Base-by-base conservation (phyloP, 2,888 invertebrate species). In the Archaeoteleia sp. region DNA sequence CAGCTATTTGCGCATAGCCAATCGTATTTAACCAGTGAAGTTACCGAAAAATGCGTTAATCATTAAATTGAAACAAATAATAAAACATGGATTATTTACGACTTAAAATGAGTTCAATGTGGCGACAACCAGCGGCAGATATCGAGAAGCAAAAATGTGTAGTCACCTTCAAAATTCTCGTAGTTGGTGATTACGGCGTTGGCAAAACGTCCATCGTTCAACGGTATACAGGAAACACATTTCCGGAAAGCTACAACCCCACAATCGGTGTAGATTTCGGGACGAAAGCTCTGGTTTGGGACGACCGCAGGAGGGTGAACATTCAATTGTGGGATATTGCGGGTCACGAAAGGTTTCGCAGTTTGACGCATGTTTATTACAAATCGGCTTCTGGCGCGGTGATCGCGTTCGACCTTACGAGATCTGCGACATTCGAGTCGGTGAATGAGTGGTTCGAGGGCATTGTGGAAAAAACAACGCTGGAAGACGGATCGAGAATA, bases 131-230 rank as follows among this genome's bases (percentile, higher is more conserved):
- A n/a, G n/a, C n/a, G n/a, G n/a, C n/a, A n/a, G n/a, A n/a, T n/a
- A n/a, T n/a, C n/a, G n/a, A n/a, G n/a, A n/a, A n/a, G n/a, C n/a
- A n/a, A n/a, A n/a, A n/a, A n/a, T n/a, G n/a, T n/a, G n/a, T n/a
- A n/a, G n/a, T n/a, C n/a, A n/a, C n/a, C n/a, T n/a, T n/a, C n/a
- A 35, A 35, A 35, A n/a, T 35, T 13, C 2, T 35, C 35, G 15
- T 35, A 3, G 35, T 35, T n/a, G 35, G 35, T 15, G 35, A 35
- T 12, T 35, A 15, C 14, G 35, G 7, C 6, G 35, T 35, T 35
- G 35, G 35, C 5, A 35, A 35, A 15, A 35, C 35, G 14, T 13
- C 35, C n/a, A 35, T 35, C 35, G 14, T 35, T 15, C 2, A 15
- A 15, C 13, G 35, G 12, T 35, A 6, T 8, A n/a, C 8, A 1